Percentiles rank a stretch among this genome's conserved stretches.
phyloP scores from a whole-genome alignment of 2,888 invertebrate species.

The Boloria selene region DNA sequence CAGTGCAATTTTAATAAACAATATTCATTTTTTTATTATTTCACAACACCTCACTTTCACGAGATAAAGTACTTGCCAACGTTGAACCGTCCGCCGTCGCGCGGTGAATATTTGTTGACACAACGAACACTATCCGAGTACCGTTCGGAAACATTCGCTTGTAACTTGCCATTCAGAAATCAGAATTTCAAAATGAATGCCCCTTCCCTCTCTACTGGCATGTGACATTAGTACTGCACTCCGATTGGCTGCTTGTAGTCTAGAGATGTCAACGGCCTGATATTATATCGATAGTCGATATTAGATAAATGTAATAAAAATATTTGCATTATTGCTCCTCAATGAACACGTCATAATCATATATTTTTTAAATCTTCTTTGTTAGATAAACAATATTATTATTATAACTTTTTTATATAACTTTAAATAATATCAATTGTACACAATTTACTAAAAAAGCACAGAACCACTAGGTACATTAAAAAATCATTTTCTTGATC shows the following conservation, averaged over 20 bases:
- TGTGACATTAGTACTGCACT: constrained; percentile 32
- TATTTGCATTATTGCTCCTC: neutral
- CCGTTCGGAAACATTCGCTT: constrained; percentile 41
- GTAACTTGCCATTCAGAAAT: constrained; percentile 24
- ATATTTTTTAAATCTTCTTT: too few species aligned
- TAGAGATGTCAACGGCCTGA: constrained; percentile 4
- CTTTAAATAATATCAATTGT: too few species aligned
- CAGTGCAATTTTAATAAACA: constrained; percentile 54
- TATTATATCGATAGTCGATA: neutral
- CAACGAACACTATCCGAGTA: constrained; percentile 20
- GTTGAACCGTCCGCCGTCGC: constrained; percentile 46
- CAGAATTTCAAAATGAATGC: constrained; percentile 4
- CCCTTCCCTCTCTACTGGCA: constrained; percentile 21
- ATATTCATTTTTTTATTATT: constrained; percentile 73
- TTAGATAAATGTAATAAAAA: neutral
- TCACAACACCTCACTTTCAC: constrained; percentile 68
- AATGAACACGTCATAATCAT: too few species aligned
- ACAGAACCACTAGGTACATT: too few species aligned
- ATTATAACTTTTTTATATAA: too few species aligned
- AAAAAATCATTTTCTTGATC: too few species aligned
- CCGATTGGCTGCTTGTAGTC: constrained; percentile 21
- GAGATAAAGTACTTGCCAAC: constrained; percentile 50
- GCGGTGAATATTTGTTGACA: constrained; percentile 54
- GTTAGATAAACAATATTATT: too few species aligned
- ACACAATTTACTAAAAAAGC: too few species aligned